phyloP scores from a whole-genome alignment of 2,888 invertebrate species.

The Nebria brevicollis region DNA sequence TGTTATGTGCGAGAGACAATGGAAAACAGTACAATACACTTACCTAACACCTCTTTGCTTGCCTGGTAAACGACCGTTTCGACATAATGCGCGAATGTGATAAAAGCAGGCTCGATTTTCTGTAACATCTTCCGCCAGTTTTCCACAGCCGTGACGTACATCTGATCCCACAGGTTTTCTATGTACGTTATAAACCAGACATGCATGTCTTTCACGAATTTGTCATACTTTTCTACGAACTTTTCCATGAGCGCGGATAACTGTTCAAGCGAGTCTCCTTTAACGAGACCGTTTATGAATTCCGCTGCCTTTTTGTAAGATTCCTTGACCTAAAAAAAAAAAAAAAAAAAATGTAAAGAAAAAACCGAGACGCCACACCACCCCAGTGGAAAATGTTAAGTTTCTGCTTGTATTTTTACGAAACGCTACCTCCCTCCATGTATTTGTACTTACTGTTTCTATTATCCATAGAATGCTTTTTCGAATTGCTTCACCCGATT shows the following conservation, averaged over 20 bases:
- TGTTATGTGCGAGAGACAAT: neutral
- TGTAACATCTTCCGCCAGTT: conserved; percentile 81
- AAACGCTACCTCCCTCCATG: neutral
- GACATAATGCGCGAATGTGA: conserved; percentile 78
- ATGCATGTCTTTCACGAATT: conserved; percentile 80
- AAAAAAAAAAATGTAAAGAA: neutral
- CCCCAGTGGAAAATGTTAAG: neutral
- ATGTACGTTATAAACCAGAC: conserved; percentile 76
- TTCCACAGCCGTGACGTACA: conserved; percentile 70
- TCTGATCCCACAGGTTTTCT: conserved; percentile 78
- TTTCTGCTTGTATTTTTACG: too few species aligned
- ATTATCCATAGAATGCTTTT: conserved; percentile 80
- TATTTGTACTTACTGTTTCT: conserved; percentile 66
- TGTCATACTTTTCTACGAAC: conserved; percentile 80
- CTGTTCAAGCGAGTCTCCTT: conserved; percentile 80
- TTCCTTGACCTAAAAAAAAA: conserved; percentile 67
- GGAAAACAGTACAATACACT: conserved; percentile 43
- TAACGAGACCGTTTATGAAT: conserved; percentile 74
- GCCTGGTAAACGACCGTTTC: conserved; percentile 79
- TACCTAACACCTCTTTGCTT: conserved; percentile 76
- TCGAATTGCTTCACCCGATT: conserved; percentile 81
- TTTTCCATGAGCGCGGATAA: conserved; percentile 75
- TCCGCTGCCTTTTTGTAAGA: conserved; percentile 78
- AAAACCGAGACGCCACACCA: neutral
- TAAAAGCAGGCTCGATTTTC: conserved; percentile 80